Evolutionary conservation across 2,797 vertebrate species (phyloP), one percentile per base, ranked within the genome.

Genomic region (Spea hammondii): DNA sequence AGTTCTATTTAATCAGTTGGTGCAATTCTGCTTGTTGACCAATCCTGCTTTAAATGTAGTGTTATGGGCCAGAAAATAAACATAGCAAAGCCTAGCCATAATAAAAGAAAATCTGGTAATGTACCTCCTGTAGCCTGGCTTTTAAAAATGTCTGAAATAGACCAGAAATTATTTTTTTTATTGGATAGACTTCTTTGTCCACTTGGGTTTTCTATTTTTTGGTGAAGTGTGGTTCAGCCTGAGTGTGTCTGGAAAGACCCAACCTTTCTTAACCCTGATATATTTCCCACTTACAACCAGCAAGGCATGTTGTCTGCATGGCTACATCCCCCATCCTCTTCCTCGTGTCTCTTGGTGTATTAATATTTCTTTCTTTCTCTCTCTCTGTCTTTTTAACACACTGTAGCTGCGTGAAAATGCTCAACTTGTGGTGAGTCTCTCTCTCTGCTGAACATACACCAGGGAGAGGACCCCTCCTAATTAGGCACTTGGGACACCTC

Each of bases 321-420:
- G 87, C 90, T 92, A 91, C 93, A 94, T 94, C 91, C 89, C 89
- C 89, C 91, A 84, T 85, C 89, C 91, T 91, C 90, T 92, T 88
- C 93, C 92, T 91, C 89, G 90, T 91, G 86, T 94, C 93, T 93
- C 79, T 70, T 77, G 55, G 94, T 95, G 93, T 93, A 98, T 95
- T 98, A 98, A 99, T 97, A 79, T 91, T 79, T 88, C 82, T 91
- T 17, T 62, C 89, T 92, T 89, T 92, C 91, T 93, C 90, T 93
- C 81, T 89, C 89, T 92, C 89, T 95, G 87, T 96, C 93, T 95
- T 92, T 92, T 94, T 91, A 93, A 94, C 92, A 92, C 92, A 94
- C 94, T 97, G 94, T 98, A 99, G 97, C 97, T 99, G 97, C 97
- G 96, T 98, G 97, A 99, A 99, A 99, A 99, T 99, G 96, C 96